These are phyloP conservation scores for Falco naumanni DNA, from an alignment of 2,797 vertebrate species.

Conservation along the genomic window DNA sequence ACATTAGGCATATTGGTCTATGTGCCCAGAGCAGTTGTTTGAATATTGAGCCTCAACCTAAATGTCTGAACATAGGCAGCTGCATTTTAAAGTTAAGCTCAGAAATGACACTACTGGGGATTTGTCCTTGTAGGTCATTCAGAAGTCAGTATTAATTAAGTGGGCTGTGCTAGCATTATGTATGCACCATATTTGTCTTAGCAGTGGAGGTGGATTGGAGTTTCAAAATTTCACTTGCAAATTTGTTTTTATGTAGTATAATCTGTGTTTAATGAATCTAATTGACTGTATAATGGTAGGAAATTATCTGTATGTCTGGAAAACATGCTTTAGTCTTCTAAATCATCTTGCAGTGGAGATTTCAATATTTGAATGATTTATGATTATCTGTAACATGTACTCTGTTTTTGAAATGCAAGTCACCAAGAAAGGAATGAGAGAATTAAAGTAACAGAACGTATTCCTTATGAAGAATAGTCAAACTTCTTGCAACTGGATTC, in stretches of 20 bases:
- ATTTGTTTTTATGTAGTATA: neutral
- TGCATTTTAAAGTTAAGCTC: neutral
- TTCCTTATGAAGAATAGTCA: neutral
- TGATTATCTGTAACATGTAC: neutral
- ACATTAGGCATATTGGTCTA: neutral
- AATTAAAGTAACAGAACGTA: neutral
- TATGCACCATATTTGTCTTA: neutral
- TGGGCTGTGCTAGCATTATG: neutral
- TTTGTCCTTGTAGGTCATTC: neutral
- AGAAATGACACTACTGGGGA: neutral
- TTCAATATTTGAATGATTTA: conserved; percentile 7
- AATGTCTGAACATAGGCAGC: neutral
- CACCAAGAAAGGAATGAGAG: neutral
- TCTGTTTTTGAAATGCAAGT: conserved; percentile 6
- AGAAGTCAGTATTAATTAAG: neutral
- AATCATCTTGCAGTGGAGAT: neutral
- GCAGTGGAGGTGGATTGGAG: neutral
- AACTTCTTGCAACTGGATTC: neutral
- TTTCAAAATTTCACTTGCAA: neutral
- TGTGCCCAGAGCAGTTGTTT: conserved; percentile 1
- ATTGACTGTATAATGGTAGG: neutral
- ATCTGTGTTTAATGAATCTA: conserved; percentile 46
- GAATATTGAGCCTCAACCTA: neutral
- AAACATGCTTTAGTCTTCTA: conserved; percentile 29
- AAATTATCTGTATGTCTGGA: conserved; percentile 40